Conservation (phyloP, 2,113 vertebrate genomes). For the Alosa alosa region DNA sequence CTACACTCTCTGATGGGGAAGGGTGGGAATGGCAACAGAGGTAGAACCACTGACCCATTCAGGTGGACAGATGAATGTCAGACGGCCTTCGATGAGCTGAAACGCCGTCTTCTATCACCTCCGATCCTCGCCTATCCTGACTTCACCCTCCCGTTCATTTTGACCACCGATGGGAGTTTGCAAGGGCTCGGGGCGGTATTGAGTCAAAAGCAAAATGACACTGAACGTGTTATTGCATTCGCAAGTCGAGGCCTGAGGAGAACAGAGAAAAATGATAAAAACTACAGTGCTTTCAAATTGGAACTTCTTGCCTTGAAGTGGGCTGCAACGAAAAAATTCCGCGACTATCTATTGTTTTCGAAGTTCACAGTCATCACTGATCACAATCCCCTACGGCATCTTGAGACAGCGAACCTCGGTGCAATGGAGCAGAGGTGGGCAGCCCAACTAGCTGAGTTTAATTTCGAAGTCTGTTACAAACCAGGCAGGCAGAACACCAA, state of each 20-base stretch:
- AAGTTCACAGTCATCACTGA: no score
- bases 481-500: no score
- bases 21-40: not conserved
- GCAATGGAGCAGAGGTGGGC: conserved; percentile 23
- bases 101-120: not conserved
- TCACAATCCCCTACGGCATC: no score
- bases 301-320: no score
- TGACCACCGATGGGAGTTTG: conserved; percentile 17
- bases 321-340: no score
- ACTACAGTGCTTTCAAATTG: no score
- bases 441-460: no score
- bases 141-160: conserved; percentile 8
- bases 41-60: not conserved
- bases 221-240: conserved; percentile 16
- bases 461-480: no score
- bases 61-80: conserved; percentile 6
- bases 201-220: conserved; percentile 20
- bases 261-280: no score
- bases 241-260: not conserved
- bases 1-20: not conserved
- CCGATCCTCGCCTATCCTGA: conserved; percentile 30
- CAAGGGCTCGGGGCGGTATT: not conserved
- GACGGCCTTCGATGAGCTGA: not conserved
- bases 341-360: no score
- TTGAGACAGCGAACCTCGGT: no score